Conservation (phyloP, 2,888 invertebrate species). For the Aspidapion aeneum region DNA sequence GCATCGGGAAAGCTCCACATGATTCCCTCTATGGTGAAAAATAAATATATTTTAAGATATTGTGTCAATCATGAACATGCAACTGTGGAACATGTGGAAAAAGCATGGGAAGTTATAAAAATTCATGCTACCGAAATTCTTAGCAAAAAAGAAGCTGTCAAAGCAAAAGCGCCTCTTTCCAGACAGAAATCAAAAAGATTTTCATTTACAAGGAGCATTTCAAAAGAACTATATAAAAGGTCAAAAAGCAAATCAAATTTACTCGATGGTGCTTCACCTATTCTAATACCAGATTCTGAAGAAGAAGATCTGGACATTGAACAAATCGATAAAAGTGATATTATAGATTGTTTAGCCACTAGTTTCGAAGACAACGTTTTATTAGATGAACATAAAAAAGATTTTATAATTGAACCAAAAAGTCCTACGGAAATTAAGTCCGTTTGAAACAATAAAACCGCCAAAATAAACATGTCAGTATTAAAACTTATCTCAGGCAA, state of each 20-base stretch:
- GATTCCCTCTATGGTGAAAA: constrained; percentile 77
- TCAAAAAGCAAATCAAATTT: constrained; percentile 52
- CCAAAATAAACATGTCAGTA: too few species aligned
- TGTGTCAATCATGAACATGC: constrained; percentile 80
- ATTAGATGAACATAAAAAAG: constrained; percentile 31
- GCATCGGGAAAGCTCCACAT: constrained; percentile 81
- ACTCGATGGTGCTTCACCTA: constrained; percentile 55
- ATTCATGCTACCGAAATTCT: constrained; percentile 58
- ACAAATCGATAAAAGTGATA: constrained; percentile 27
- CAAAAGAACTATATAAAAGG: constrained; percentile 52
- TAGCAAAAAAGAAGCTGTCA: constrained; percentile 44
- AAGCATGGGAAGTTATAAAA: constrained; percentile 61
- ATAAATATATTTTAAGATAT: constrained; percentile 71
- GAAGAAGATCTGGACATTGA: constrained; percentile 30
- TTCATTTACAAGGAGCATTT: constrained; percentile 57
- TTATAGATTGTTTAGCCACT: constrained; percentile 32
- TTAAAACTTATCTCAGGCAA: too few species aligned
- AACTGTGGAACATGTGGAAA: constrained; percentile 66
- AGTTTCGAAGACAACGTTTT: constrained; percentile 34
- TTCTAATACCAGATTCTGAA: constrained; percentile 52
- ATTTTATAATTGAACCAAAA: constrained; percentile 29
- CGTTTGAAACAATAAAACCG: too few species aligned
- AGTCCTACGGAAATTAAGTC: constrained; percentile 25
- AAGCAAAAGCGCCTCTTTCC: constrained; percentile 50
- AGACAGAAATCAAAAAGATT: constrained; percentile 54